Base-by-base conservation (phyloP, 2,113 vertebrate species). In the Uria lomvia region DNA sequence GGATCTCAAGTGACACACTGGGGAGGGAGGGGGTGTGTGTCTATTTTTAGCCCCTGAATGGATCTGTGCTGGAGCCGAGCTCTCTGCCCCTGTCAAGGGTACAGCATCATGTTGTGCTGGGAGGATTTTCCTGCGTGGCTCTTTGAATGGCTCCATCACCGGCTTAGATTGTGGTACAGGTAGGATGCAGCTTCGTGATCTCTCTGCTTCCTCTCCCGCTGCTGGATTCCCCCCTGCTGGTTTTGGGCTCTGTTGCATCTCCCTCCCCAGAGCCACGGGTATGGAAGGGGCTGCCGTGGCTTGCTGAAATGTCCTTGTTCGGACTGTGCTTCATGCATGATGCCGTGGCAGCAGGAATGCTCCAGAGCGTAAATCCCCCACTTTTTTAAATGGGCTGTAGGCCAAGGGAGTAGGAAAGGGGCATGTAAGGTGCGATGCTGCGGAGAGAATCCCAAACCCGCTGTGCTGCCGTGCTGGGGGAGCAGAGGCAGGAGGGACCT, bases 31-130 rank as follows among this genome's bases (percentile, higher is more conserved):
- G 23, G 32, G 72, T 16, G n/a, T 9, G 45, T 5, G 52, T 34
- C 30, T 98, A 98, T 97, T 98, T 98, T 97, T 91, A 93, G 80
- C 24, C 36, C 50, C 76, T 92, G 93, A 97, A 97, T 97, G 96
- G 94, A 18, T 81, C 49, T 8, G 62, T 75, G 83, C 76, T 53
- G 79, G 74, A 92, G 96, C 86, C 19, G 24, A 86, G 53, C 90
- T 76, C 93, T 66, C 59, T 91, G 94, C 75, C 78, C 93, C 81
- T 32, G 3, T 22, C 86, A 27, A 78, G 96, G 88, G 84, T 42
- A 66, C 84, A 36, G 92, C 92, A 96, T 77, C 92, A 95, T 93
- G 97, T n/a, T 87, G 80, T 71, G 58, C 82, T 8, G 78, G 90
- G 87, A 80, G 91, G 84, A 81, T 27, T 92, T 81, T 50, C 29